Base-by-base conservation (phyloP, 2,113 vertebrate genomes). In the Eptesicus fuscus region DNA sequence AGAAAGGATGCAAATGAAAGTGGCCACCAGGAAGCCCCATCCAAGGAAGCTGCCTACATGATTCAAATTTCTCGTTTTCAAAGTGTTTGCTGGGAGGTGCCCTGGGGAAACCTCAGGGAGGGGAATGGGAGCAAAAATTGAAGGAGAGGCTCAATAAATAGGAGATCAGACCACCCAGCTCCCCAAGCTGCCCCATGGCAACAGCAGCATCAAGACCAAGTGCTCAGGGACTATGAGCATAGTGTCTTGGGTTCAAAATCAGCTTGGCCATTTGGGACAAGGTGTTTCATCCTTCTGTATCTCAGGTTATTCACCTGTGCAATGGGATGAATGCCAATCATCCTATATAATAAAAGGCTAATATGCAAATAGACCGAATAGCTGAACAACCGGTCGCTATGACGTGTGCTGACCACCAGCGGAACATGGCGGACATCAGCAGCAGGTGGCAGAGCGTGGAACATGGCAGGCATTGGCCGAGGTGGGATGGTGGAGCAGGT, bases 201-300 rank as follows among this genome's bases (percentile, higher is more conserved):
- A 87, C 5, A 85, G 78, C 13, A 69, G 28, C 13, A 80, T 44
- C 61, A 73, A 28, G 47, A 47, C 12, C 37, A 74, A 91, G 51
- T 28, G 32, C 18, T 69, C 44, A 7, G 84, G 25, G 37, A 74
- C 22, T 44, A 3, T 35, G 2, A 90, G 35, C 35, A 17, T 28
- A 51, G 1, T 76, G 89, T 71, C 37, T 59, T 90, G 20, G 56
- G 61, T 69, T 95, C 32, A 70, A 42, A 95, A 83, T 77, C 25
- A 5, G 40, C 61, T 88, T 23, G 40, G 44, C 30, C 7, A 53
- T 32, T 49, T 88, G 8, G n/a, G 35, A 49, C 6, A 83, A 88
- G 18, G 40, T 9, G 35, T 11, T 69, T 85, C 3, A 71, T 76
- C 40, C 56, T 35, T 77, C 77, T 42, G 7, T 51, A 85, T 17